Evolutionary conservation across 2,113 vertebrate genomes (phyloP).

Genomic region (Bothrops jararaca): DNA sequence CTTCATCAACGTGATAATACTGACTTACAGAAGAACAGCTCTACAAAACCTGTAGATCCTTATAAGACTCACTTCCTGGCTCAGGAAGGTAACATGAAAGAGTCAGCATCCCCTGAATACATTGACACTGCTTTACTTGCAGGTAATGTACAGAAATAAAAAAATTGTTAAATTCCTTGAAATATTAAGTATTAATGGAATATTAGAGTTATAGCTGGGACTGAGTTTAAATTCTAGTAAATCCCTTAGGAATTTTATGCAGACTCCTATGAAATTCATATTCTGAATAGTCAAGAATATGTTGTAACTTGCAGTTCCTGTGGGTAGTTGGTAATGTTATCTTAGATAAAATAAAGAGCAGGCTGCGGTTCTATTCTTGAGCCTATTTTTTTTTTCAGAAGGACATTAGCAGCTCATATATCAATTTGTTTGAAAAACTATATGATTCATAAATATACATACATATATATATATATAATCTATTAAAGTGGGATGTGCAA

Average conservation of each 20-base stretch:
- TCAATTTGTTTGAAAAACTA: constrained; percentile 61
- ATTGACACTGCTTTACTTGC: constrained; percentile 84
- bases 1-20: constrained; percentile 80
- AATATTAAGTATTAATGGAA: constrained; percentile 57
- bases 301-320: constrained; percentile 49
- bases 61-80: constrained; percentile 80
- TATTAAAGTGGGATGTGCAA: constrained; percentile 76
- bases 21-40: constrained; percentile 74
- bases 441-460: constrained; percentile 27
- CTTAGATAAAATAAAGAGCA: constrained; percentile 54
- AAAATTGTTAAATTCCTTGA: constrained; percentile 59
- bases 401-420: constrained; percentile 63
- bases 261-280: constrained; percentile 50
- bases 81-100: constrained; percentile 83
- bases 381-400: constrained; percentile 57
- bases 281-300: constrained; percentile 57
- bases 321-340: constrained; percentile 52
- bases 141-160: constrained; percentile 97
- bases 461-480: constrained; percentile 19
- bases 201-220: constrained; percentile 56
- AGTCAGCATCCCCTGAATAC: constrained; percentile 74
- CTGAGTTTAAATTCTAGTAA: constrained; percentile 63
- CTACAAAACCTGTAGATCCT: constrained; percentile 72
- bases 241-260: constrained; percentile 54
- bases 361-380: constrained; percentile 61